phyloP scores from a whole-genome alignment of 92 coral and sea anemone species.

The Chrysogorgia sp. region DNA sequence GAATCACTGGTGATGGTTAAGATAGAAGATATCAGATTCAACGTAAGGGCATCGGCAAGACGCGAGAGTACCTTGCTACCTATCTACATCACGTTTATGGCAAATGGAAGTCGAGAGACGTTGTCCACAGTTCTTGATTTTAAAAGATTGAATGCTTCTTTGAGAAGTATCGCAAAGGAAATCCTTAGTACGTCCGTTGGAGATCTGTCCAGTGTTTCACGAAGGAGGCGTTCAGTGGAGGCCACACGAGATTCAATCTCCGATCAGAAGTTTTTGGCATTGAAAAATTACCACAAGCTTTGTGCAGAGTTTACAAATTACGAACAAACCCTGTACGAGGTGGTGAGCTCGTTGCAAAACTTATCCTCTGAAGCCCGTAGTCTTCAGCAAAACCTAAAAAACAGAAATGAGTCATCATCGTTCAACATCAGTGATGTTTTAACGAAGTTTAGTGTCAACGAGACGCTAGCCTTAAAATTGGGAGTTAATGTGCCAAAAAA shows the following conservation, averaged over 20 bases:
- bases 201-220: conserved; percentile 31
- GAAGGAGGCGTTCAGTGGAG: conserved; percentile 60
- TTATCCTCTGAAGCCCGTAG: conserved; percentile 48
- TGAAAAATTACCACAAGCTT: conserved; percentile 55
- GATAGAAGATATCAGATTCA: neutral
- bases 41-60: neutral
- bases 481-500: conserved; percentile 53
- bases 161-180: conserved; percentile 56
- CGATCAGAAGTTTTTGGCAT: conserved; percentile 15
- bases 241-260: neutral
- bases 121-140: conserved; percentile 37
- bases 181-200: conserved; percentile 56
- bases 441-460: conserved; percentile 22
- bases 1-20: neutral
- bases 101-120: conserved; percentile 13
- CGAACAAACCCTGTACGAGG: conserved; percentile 57
- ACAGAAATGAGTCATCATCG: conserved; percentile 9
- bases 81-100: neutral
- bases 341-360: conserved; percentile 50
- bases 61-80: conserved; percentile 20
- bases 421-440: conserved; percentile 14
- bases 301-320: conserved; percentile 70
- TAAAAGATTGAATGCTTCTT: conserved; percentile 36
- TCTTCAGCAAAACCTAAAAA: neutral
- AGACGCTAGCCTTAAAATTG: conserved; percentile 47